A percentile compares a stretch with the other conserved stretches of the same genome.
Conservation (phyloP, 2,888 invertebrate genomes). For the Hemistola chrysoprasaria region DNA sequence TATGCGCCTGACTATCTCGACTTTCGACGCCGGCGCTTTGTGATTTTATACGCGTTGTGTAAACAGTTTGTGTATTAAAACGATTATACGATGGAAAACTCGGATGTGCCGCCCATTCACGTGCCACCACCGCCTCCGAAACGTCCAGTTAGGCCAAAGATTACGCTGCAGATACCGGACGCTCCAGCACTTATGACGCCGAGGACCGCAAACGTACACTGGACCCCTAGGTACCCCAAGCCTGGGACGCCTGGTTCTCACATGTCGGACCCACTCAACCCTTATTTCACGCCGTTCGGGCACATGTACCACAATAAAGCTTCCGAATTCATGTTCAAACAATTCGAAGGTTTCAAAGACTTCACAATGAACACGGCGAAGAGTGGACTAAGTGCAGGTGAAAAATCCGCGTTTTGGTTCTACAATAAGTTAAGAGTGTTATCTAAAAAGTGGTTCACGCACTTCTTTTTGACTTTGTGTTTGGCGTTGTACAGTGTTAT, state of each 20-base stretch:
- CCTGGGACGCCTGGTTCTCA: slow-evolving; percentile 60
- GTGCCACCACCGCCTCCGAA: slow-evolving; percentile 68
- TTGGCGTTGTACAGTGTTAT: slow-evolving; percentile 90
- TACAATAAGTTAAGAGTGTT: slow-evolving; percentile 89
- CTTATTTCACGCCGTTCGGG: slow-evolving; percentile 64
- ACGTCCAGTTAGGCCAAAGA: slow-evolving; percentile 64
- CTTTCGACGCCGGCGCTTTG: slow-evolving; percentile 57
- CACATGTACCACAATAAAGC: slow-evolving; percentile 85
- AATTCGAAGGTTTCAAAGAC: slow-evolving; percentile 89
- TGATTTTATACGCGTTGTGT: slow-evolving; percentile 28
- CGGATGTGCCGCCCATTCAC: slow-evolving; percentile 56
- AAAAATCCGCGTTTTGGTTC: slow-evolving; percentile 90
- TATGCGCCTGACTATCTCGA: slow-evolving; percentile 44
- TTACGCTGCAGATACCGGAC: slow-evolving; percentile 75
- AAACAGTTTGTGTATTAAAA: slow-evolving; percentile 28
- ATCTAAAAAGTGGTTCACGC: slow-evolving; percentile 94
- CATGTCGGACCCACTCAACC: slow-evolving; percentile 60
- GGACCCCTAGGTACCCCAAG: slow-evolving; percentile 48
- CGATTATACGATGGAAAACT: slow-evolving; percentile 43
- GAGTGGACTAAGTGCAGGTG: slow-evolving; percentile 91
- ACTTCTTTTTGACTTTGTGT: slow-evolving; percentile 91
- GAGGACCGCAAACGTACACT: slow-evolving; percentile 49
- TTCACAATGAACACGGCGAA: slow-evolving; percentile 88
- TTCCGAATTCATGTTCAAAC: slow-evolving; percentile 90
- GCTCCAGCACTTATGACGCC: slow-evolving; percentile 42